Evolutionary conservation across 2,888 invertebrate species (phyloP), one percentile per base, ranked within the genome.

Genomic region (Polietes domitor): DNA sequence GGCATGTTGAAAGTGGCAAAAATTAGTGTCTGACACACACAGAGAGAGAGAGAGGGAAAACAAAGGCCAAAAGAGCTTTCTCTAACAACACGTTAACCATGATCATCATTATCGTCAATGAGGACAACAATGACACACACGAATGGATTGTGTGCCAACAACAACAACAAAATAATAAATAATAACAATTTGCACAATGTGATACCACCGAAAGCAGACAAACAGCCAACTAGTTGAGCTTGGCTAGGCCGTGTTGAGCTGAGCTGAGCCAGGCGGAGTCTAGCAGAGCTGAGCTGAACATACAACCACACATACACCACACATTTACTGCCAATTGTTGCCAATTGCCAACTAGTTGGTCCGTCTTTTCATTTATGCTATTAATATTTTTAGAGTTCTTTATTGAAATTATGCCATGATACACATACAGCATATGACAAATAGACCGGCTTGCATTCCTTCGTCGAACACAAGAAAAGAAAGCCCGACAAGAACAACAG

Each of bases 151-250:
- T 26, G 26, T 12, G 26, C 24, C 58, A 68, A 71, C 50, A 80
- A 58, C n/a, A 61, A 74, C 21, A 63, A 50, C 10, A 12, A 58
- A 68, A 82, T 76, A 84, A n/a, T n/a, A n/a, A n/a, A n/a, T n/a
- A n/a, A n/a, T n/a, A 84, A 80, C 80, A 84, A 77, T 84, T 84
- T 84, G 83, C 83, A 80, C 77, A 80, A 84, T 55, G 65, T 50
- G 55, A 70, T 70, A 55, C 24, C 26, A 5, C 41, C 37, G 3
- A 43, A 68, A 68, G 43, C 43, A 68, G 68, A 68, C 68, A 43
- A 68, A 68, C 58, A 24, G 24, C 26, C 9, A 41, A 68, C 37
- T 65, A 12, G 61, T 12, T 28, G 32, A 37, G 63, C 63, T 28
- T 7, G 1, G 37, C 37, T 32, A 61, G 28, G 1, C 61, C 10